Percentiles rank a stretch among this genome's conserved stretches.
These are phyloP conservation scores for Pemphigus obesinymphae DNA, from an alignment of 1,140 invertebrate genomes.

Conservation along the genomic window DNA sequence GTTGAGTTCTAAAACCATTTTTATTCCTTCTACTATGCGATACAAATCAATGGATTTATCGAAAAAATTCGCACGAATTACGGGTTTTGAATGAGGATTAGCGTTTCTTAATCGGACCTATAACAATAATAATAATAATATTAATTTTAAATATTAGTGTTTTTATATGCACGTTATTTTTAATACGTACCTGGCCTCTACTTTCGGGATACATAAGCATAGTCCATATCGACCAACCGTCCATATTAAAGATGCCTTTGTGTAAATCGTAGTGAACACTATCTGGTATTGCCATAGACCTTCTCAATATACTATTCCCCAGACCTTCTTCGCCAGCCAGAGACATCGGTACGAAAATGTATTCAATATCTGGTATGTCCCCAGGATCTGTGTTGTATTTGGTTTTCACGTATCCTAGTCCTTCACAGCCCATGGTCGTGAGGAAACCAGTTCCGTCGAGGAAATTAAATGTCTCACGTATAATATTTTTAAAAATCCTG, in stretches of 20 bases:
- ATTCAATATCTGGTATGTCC: conserved; percentile 61
- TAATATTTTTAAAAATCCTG: conserved; percentile 47
- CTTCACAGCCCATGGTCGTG: conserved; percentile 56
- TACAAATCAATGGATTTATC: conserved; percentile 49
- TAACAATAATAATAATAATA: neutral
- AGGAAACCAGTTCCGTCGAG: conserved; percentile 47
- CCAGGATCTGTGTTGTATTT: conserved; percentile 53
- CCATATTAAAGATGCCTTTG: conserved; percentile 51
- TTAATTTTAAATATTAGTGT: too few relatives aligned
- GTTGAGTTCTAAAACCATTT: conserved; percentile 47
- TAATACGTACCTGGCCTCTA: conserved; percentile 51
- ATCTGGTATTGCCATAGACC: conserved; percentile 46
- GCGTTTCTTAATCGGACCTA: conserved; percentile 55
- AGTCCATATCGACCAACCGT: conserved; percentile 62
- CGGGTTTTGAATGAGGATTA: conserved; percentile 59
- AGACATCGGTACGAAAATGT: conserved; percentile 55
- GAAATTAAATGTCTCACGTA: conserved; percentile 29
- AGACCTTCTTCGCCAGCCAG: conserved; percentile 51
- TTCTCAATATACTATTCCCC: conserved; percentile 43
- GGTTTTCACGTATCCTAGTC: conserved; percentile 60
- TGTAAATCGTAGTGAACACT: conserved; percentile 40
- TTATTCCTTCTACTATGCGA: conserved; percentile 46
- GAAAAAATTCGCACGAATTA: conserved; percentile 65
- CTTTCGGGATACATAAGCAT: conserved; percentile 58
- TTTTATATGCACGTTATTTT: neutral